Evolutionary conservation across 2,113 vertebrate genomes (phyloP), one percentile per base, ranked within the genome.

Genomic region (Marmota monax): DNA sequence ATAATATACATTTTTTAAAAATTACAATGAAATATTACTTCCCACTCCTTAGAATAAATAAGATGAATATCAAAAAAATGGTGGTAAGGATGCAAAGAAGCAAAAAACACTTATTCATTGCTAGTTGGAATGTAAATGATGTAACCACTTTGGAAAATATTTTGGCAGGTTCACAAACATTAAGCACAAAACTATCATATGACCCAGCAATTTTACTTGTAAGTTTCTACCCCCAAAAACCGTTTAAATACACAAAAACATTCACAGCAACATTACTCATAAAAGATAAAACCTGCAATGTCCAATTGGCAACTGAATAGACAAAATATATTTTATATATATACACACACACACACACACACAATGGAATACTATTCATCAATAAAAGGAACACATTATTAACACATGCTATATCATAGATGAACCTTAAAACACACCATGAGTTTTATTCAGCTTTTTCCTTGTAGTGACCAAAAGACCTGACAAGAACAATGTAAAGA

Each of bases 11-110:
- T 86, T 72, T 61, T 61, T 72, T 20, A 51, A 78, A 85, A 85
- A 86, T 65, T 67, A 56, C 25, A 67, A 39, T 90, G 53, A 97
- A 53, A 87, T 42, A 72, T 27, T 5, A 72, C 67, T 90, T 87
- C 53, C 79, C 32, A 45, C 23, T 87, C 45, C 56, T 18, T 74
- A 58, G 25, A 79, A 78, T 56, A 70, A 70, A 89, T 78, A 78
- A 83, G 79, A 70, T 45, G 61, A n/a, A 39, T 18, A 37, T 84
- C 76, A 82, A 32, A 12, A 12, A 65, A 90, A 56, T 51, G 14
- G 39, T 90, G 56, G 25, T 18, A 58, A 77, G 42, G 61, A 83
- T 45, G n/a, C 32, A 14, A 65, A 56, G 53, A 77, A 96, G 58
- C n/a, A 76, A 69, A 58, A 77, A 88, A 48, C 2, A 7, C 5